Conservation (phyloP, 2,113 vertebrate species). For the Thomomys bottae region DNA sequence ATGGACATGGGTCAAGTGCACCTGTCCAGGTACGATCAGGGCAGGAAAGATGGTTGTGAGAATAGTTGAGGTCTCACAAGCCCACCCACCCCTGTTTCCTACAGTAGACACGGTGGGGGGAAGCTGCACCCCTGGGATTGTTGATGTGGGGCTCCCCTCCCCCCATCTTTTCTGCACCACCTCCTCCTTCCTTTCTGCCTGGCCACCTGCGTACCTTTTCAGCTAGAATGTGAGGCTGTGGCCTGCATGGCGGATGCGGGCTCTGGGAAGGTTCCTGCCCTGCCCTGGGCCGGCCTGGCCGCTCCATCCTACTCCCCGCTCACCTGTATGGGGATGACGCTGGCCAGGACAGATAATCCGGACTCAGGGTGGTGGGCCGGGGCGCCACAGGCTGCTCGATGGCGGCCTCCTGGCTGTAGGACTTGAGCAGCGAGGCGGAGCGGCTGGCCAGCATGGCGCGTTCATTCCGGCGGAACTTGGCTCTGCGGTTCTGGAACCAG, state of each 20-base stretch:
- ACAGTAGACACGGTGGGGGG: background rate
- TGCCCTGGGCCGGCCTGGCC: background rate
- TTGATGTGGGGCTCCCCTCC: too few species aligned
- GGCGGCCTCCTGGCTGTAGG: slow-evolving; percentile 88
- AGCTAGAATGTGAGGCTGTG: background rate
- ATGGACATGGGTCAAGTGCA: too few species aligned
- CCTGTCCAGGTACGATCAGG: background rate
- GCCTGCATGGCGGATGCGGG: background rate
- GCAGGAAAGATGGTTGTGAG: background rate
- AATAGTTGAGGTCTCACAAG: background rate
- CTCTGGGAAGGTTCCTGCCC: too few species aligned
- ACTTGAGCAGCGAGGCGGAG: slow-evolving; percentile 87
- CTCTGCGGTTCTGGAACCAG: slow-evolving; percentile 91
- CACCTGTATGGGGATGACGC: slow-evolving; percentile 88
- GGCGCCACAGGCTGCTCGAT: slow-evolving; percentile 88
- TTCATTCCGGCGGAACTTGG: slow-evolving; percentile 90
- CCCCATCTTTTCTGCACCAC: background rate
- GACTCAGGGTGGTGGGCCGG: slow-evolving; percentile 83
- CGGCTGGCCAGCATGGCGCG: slow-evolving; percentile 88
- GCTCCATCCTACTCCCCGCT: background rate
- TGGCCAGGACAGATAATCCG: slow-evolving; percentile 89
- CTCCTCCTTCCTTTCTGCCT: background rate
- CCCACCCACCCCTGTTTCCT: background rate
- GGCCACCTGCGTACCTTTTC: background rate
- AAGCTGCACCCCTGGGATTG: background rate